These are phyloP conservation scores for Pollenia labialis DNA, from an alignment of 2,888 invertebrate species.

Conservation along the genomic window DNA sequence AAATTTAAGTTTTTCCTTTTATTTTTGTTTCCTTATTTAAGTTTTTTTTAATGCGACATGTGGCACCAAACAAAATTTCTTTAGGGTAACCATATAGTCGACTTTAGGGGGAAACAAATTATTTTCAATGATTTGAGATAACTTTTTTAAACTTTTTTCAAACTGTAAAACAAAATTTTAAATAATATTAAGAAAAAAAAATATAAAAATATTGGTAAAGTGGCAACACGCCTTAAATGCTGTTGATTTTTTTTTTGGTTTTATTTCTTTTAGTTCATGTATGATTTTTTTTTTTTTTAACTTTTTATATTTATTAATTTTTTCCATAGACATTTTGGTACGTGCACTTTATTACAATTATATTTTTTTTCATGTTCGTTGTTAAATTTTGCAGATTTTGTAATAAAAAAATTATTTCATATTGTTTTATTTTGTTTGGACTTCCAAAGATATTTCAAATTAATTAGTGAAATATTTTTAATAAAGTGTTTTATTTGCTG, in stretches of 20 bases:
- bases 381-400: conserved; percentile 45
- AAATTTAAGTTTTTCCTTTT: too few relatives aligned
- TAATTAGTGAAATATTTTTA: conserved; percentile 53
- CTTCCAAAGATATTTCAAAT: conserved; percentile 51
- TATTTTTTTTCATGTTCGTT: conserved; percentile 17
- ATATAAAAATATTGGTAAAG: conserved; percentile 36
- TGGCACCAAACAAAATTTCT: too few relatives aligned
- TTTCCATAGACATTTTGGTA: conserved; percentile 36
- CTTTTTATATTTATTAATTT: conserved; percentile 13
- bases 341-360: conserved; percentile 63
- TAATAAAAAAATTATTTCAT: conserved; percentile 42
- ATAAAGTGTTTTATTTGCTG: conserved; percentile 54
- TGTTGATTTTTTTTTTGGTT: conserved; percentile 38
- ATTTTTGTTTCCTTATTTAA: too few relatives aligned
- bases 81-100: too few relatives aligned
- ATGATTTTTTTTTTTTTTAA: conserved; percentile 36
- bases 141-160: conserved; percentile 23
- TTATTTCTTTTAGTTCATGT: conserved; percentile 47
- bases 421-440: conserved; percentile 3
- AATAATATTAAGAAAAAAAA: conserved; percentile 1
- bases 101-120: neutral
- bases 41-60: too few relatives aligned
- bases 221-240: conserved; percentile 69
- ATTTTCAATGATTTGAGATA: conserved; percentile 37
- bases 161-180: conserved; percentile 32